Conservation (phyloP, 2,797 vertebrate genomes). For the Epinephelus awoara region DNA sequence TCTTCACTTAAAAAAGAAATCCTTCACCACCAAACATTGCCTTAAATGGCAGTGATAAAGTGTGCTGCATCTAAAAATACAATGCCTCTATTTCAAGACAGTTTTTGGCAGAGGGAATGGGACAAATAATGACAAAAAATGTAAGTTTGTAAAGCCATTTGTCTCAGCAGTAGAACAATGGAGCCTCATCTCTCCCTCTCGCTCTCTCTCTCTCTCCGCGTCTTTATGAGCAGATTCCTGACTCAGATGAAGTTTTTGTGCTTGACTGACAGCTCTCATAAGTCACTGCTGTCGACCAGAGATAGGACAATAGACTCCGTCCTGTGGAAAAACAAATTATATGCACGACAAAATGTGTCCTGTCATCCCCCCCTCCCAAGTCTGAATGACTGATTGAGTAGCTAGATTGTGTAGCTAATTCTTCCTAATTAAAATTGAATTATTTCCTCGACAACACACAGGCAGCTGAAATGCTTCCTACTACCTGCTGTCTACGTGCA, state of each 20-base stretch:
- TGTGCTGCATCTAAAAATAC: conserved; percentile 29
- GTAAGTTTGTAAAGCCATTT: conserved; percentile 49
- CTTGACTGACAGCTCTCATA: conserved; percentile 76
- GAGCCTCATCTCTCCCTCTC: conserved; percentile 17
- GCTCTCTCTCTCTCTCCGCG: neutral
- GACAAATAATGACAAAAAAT: conserved; percentile 43
- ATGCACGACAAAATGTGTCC: conserved; percentile 53
- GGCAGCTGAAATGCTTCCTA: conserved; percentile 19
- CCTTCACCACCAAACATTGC: conserved; percentile 11
- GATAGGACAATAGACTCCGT: conserved; percentile 63
- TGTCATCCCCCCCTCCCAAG: conserved; percentile 23
- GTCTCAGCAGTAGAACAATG: conserved; percentile 64
- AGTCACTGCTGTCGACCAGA: conserved; percentile 62
- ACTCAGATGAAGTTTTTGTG: conserved; percentile 61
- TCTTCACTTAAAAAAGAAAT: neutral
- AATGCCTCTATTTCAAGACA: conserved; percentile 39
- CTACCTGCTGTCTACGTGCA: conserved; percentile 16
- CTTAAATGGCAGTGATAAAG: conserved; percentile 19
- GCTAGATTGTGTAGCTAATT: conserved; percentile 53
- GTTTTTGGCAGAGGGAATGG: conserved; percentile 30
- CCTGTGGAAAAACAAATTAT: conserved; percentile 47
- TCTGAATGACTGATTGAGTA: conserved; percentile 44
- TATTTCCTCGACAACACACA: conserved; percentile 25
- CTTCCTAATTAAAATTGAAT: conserved; percentile 62
- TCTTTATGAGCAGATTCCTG: conserved; percentile 51